phyloP scores from a whole-genome alignment of 1,140 invertebrate genomes.

The Zaprionus ornatus region DNA sequence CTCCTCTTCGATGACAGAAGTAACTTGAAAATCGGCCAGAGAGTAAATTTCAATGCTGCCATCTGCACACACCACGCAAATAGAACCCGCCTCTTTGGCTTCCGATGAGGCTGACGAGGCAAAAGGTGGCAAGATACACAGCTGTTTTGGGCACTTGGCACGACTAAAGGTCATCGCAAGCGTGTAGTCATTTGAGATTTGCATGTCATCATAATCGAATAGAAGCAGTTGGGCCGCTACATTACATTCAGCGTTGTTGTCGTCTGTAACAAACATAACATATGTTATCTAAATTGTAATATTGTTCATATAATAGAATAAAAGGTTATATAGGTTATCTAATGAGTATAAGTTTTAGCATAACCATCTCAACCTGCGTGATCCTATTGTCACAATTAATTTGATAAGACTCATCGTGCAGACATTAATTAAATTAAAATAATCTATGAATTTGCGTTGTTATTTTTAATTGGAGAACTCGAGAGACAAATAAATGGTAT shows the following conservation, averaged over 20 bases:
- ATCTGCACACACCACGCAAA: constrained; percentile 87
- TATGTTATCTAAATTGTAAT: neutral
- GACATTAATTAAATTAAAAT: neutral
- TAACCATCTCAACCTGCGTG: neutral
- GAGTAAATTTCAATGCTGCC: constrained; percentile 89
- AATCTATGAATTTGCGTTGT: no score
- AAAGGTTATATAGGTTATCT: neutral
- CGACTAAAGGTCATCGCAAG: constrained; percentile 86
- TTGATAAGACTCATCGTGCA: neutral
- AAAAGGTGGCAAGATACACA: constrained; percentile 86
- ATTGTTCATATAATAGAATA: neutral
- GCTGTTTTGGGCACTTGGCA: constrained; percentile 87
- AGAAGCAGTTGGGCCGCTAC: constrained; percentile 84
- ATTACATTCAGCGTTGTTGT: constrained; percentile 63
- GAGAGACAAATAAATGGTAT: no score
- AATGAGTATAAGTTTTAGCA: neutral
- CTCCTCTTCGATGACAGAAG: constrained; percentile 87
- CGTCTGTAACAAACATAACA: constrained; percentile 26
- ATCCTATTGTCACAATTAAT: neutral
- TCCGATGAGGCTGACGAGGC: constrained; percentile 35
- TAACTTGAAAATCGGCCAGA: constrained; percentile 86
- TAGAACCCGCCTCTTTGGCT: constrained; percentile 72
- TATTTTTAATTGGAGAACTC: no score
- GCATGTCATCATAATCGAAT: constrained; percentile 86
- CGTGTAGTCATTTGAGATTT: constrained; percentile 87